Evolutionary conservation across 2,113 vertebrate species (phyloP), one percentile per base, ranked within the genome.

Genomic region (Otus sunia): DNA sequence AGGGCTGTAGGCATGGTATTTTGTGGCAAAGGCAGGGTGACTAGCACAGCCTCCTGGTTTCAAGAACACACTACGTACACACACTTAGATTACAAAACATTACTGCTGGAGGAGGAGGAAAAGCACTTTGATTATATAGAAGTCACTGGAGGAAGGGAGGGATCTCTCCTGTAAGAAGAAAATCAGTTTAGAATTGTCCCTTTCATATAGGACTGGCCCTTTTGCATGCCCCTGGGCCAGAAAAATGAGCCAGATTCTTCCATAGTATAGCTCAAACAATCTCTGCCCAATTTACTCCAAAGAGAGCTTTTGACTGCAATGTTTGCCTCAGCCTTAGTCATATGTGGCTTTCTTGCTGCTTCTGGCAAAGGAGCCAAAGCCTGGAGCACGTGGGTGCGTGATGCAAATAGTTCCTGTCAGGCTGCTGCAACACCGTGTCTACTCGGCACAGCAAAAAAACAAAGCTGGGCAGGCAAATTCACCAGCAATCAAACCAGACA

Each of bases 361-460:
- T 53, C 50, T 53, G 60, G 86, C 32, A 56, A 80, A 88, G 41
- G 18, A 77, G 17, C 26, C 76, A 64, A 76, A 79, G 49, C 23
- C 55, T 66, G 43, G 53, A 73, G 75, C 23, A 49, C 2, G 0
- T 11, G 53, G 22, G 23, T 34, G 41, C 0, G 0, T 13, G 55
- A n/a, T 79, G 71, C 58, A 68, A 68, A n/a, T 10, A 12, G 36
- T 20, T 76, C 64, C 59, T 6, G 4, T n/a, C 39, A 56, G 63
- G 67, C 71, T 86, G 66, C 68, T 73, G 45, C 64, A 67, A 5
- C 18, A 27, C n/a, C 0, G 0, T 12, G 58, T 25, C 53, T 69
- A 3, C 53, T 50, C 3, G 2, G 83, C n/a, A 30, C 11, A 59
- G 55, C 56, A 58, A 59, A 80, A 26, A 36, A 75, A 21, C 43